phyloP scores from a whole-genome alignment of 2,113 vertebrate genomes.

The Perca schrenkii region DNA sequence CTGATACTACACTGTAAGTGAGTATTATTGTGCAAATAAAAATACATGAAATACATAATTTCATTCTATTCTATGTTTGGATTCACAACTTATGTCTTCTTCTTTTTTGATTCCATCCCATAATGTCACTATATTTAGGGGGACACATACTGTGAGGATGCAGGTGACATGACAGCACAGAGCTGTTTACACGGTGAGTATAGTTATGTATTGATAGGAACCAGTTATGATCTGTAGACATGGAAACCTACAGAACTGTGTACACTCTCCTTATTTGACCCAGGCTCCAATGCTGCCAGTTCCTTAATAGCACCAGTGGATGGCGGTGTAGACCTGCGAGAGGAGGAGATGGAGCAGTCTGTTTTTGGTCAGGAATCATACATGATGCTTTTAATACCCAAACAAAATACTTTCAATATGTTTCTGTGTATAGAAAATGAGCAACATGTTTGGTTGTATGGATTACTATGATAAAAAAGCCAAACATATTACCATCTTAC shows the following conservation, averaged over 20 bases:
- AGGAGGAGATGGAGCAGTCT: constrained; percentile 78
- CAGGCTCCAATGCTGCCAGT: constrained; percentile 17
- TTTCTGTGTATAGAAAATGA: neutral
- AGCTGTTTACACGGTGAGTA: constrained; percentile 40
- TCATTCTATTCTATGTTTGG: neutral
- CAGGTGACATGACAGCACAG: neutral
- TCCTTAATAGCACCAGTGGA: constrained; percentile 52
- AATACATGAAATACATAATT: neutral
- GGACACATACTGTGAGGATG: neutral
- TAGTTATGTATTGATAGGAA: neutral
- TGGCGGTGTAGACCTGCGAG: constrained; percentile 72
- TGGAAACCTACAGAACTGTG: neutral
- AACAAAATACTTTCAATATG: neutral
- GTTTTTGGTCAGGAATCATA: constrained; percentile 65
- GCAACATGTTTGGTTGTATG: neutral
- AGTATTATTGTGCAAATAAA: neutral
- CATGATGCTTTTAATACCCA: neutral
- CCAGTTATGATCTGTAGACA: neutral
- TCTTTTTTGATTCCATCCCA: neutral
- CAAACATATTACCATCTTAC: neutral
- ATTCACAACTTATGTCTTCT: neutral
- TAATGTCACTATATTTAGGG: constrained; percentile 1
- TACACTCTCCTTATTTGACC: neutral
- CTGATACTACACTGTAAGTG: neutral
- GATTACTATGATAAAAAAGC: neutral